Evolutionary conservation across 2,888 invertebrate species (phyloP).

Genomic region (Caradrina clavipalpis): DNA sequence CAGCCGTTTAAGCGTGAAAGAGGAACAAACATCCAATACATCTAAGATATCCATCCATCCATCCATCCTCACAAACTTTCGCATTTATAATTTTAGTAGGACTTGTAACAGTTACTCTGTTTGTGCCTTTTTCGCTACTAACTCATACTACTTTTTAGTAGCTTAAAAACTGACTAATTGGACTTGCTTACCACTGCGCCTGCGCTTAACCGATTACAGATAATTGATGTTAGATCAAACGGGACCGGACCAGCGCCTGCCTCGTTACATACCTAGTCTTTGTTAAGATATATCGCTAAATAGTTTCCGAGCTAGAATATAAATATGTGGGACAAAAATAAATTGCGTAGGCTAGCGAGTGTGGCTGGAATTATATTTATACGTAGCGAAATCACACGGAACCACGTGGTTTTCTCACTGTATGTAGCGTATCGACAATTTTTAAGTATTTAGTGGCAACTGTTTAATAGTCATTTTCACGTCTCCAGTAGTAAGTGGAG

Average conservation of each 20-base stretch:
- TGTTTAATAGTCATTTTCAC: not conserved
- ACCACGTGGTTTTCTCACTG: constrained; percentile 5
- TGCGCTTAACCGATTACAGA: constrained; percentile 34
- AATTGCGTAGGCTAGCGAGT: constrained; percentile 31
- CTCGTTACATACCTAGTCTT: constrained; percentile 48
- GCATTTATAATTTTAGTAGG: no score
- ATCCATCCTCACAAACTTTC: no score
- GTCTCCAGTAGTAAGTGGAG: not conserved
- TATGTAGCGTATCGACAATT: not conserved
- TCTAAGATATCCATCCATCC: no score
- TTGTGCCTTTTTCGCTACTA: constrained; percentile 12
- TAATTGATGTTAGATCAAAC: constrained; percentile 57
- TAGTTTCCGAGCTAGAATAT: constrained; percentile 55
- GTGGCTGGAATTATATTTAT: constrained; percentile 48
- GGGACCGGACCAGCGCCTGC: constrained; percentile 32
- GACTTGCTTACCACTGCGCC: constrained; percentile 19
- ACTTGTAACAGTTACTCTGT: not conserved
- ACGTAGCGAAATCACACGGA: constrained; percentile 26
- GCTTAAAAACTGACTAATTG: constrained; percentile 34
- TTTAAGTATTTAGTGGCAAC: not conserved
- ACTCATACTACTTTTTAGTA: constrained; percentile 7
- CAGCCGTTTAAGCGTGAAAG: no score
- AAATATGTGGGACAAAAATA: constrained; percentile 63
- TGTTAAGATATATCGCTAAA: constrained; percentile 52
- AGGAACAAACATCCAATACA: no score